Evolutionary conservation across 2,113 vertebrate genomes (phyloP).

Genomic region (Terrapene triunguis): DNA sequence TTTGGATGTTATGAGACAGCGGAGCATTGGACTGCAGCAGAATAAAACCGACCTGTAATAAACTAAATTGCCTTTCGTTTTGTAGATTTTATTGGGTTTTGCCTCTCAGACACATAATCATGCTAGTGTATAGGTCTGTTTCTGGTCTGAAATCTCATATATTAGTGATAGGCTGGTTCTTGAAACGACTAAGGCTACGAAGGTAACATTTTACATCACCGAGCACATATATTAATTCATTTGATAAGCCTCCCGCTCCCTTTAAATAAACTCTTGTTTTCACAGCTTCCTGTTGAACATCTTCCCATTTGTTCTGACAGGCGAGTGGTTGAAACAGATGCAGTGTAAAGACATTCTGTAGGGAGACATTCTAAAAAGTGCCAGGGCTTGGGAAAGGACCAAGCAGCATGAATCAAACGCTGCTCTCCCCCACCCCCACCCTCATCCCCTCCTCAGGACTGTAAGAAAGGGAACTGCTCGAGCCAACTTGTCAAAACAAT

Average conservation of each 20-base stretch:
- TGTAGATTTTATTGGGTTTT: background rate
- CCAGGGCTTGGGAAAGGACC: background rate
- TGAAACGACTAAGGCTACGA: accelerated
- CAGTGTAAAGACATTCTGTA: background rate
- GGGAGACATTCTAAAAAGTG: conserved; percentile 37
- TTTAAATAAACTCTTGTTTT: background rate
- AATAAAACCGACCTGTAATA: background rate
- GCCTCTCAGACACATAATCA: accelerated
- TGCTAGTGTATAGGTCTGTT: accelerated
- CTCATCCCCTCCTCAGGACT: conserved; percentile 49
- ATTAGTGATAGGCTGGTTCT: background rate
- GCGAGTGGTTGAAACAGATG: background rate
- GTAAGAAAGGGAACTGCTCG: conserved; percentile 77
- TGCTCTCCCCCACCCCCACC: background rate
- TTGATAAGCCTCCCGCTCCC: background rate
- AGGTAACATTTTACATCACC: background rate
- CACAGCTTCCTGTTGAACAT: background rate
- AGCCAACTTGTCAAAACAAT: conserved; percentile 89
- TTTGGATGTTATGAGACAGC: accelerated
- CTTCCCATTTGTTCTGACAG: background rate
- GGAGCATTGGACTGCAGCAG: background rate
- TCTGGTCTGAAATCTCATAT: accelerated
- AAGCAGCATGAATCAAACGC: conserved; percentile 32
- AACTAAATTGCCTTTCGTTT: background rate
- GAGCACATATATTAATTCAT: background rate